phyloP scores from a whole-genome alignment of 2,113 vertebrate genomes.

The Albula goreensis region DNA sequence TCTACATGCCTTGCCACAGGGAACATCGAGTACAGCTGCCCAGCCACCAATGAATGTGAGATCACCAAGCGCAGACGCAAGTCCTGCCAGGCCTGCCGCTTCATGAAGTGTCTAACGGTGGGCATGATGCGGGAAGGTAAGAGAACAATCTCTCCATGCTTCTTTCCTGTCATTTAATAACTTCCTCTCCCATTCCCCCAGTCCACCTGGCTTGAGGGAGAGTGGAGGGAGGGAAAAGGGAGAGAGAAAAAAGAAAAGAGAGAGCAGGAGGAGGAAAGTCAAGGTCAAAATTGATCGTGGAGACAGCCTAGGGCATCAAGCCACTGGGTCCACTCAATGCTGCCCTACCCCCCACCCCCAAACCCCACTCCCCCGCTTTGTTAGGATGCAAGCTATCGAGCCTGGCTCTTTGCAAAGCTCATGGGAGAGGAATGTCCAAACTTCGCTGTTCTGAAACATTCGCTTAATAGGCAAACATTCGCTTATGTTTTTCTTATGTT shows the following conservation, averaged over 20 bases:
- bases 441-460: not conserved
- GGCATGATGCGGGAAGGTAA: constrained; percentile 99
- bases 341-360: constrained; percentile 51
- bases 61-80: constrained; percentile 99
- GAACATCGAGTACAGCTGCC: constrained; percentile 99
- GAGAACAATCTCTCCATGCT: constrained; percentile 44
- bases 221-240: constrained; percentile 32
- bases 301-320: constrained; percentile 55
- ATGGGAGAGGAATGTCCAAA: not conserved
- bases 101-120: constrained; percentile 99
- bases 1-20: constrained; percentile 73
- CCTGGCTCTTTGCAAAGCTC: not conserved
- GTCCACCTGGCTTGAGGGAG: not conserved
- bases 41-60: constrained; percentile 97
- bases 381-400: not conserved
- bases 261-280: constrained; percentile 42
- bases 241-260: constrained; percentile 12
- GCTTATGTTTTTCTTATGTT: not conserved
- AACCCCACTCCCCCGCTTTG: constrained; percentile 17
- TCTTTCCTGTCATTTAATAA: not conserved
- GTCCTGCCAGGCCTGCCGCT: constrained; percentile 98
- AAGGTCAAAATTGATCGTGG: constrained; percentile 76
- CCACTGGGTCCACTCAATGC: constrained; percentile 57
- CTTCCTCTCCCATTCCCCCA: not conserved
- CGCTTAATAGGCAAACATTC: not conserved